Evolutionary conservation across 2,113 vertebrate species (phyloP).

Genomic region (Alectura lathami): DNA sequence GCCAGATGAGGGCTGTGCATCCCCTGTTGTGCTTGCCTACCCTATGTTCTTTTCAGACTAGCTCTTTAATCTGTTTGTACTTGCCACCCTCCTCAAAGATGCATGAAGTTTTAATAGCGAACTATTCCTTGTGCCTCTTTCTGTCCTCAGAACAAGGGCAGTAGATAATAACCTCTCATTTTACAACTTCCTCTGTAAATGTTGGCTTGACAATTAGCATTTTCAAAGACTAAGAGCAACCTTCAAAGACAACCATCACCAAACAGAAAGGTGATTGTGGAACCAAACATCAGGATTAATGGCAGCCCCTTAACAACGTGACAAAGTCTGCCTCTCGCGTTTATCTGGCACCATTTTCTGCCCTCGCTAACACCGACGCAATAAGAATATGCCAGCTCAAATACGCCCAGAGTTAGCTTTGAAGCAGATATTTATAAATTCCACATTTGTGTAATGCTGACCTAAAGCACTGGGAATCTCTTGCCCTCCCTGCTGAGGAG

Average conservation of each 20-base stretch:
- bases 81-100: conserved; percentile 20
- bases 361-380: background rate
- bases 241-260: conserved; percentile 57
- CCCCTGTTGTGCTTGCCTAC: background rate
- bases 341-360: conserved; percentile 23
- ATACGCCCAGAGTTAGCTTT: background rate
- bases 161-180: conserved; percentile 64
- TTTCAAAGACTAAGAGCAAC: conserved; percentile 55
- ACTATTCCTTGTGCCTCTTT: conserved; percentile 29
- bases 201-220: conserved; percentile 59
- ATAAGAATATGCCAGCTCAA: background rate
- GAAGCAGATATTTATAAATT: background rate
- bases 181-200: conserved; percentile 71
- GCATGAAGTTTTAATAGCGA: conserved; percentile 41
- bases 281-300: conserved; percentile 13
- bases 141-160: conserved; percentile 24
- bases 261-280: conserved; percentile 32
- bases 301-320: conserved; percentile 14
- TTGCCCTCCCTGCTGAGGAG: background rate
- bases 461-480: background rate
- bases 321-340: conserved; percentile 3
- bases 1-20: background rate
- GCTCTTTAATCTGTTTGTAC: conserved; percentile 32
- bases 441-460: background rate
- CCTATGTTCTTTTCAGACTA: background rate